phyloP scores from a whole-genome alignment of 2,888 invertebrate genomes.

The Cryptocephalus primarius region DNA sequence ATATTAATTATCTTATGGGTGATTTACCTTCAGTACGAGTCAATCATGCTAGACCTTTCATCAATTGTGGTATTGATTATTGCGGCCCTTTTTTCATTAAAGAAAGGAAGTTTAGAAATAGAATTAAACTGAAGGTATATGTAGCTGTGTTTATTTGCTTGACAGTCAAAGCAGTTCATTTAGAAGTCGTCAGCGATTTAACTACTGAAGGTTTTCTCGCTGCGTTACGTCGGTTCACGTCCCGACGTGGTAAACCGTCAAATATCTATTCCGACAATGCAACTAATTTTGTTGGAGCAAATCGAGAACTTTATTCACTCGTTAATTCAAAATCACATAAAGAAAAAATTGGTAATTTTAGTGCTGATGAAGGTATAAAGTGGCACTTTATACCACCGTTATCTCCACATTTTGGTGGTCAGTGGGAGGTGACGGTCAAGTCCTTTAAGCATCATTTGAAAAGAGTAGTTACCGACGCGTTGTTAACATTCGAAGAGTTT shows the following conservation, averaged over 20 bases:
- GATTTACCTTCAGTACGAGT: background rate
- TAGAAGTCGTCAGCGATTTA: no score
- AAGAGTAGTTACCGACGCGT: background rate
- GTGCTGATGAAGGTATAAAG: background rate
- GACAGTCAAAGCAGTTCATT: slow-evolving; percentile 16
- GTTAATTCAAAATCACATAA: slow-evolving; percentile 1
- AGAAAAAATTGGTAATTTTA: background rate
- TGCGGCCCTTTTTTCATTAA: no score
- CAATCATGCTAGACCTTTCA: background rate
- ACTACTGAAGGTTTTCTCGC: background rate
- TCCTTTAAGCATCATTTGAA: slow-evolving; percentile 1
- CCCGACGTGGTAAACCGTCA: background rate
- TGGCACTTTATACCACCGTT: slow-evolving; percentile 3
- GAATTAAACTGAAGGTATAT: slow-evolving; percentile 8
- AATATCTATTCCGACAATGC: background rate
- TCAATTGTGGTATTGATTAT: background rate
- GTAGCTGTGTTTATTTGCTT: slow-evolving; percentile 11
- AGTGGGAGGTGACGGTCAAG: slow-evolving; percentile 3
- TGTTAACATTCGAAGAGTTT: slow-evolving; percentile 1
- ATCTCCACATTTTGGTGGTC: slow-evolving; percentile 4
- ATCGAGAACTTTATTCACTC: background rate
- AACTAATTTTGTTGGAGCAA: no score
- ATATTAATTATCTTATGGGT: no score
- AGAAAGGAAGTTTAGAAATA: slow-evolving; percentile 5
- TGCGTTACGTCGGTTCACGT: background rate